Conservation (phyloP, 2,888 invertebrate species). For the Antitype chi region DNA sequence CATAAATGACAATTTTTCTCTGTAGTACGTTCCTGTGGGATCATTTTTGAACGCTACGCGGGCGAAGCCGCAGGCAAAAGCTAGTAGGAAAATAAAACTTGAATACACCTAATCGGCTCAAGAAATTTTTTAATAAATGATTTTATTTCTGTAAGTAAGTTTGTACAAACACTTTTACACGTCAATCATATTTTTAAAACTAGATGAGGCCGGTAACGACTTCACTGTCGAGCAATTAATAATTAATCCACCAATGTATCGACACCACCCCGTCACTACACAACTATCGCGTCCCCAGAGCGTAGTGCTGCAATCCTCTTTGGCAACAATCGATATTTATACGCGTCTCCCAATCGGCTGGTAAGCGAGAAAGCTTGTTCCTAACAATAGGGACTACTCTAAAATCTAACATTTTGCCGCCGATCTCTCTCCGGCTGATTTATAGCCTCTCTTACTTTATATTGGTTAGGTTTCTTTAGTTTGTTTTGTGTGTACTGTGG, state of each 20-base stretch:
- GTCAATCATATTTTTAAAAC: too few species aligned
- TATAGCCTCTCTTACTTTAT: constrained; percentile 65
- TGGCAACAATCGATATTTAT: constrained; percentile 83
- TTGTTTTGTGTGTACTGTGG: constrained; percentile 42
- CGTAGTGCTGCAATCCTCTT: constrained; percentile 82
- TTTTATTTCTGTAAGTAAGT: too few species aligned
- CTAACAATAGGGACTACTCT: constrained; percentile 66
- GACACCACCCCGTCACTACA: constrained; percentile 56
- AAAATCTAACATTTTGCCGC: constrained; percentile 64
- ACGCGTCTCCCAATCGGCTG: constrained; percentile 75
- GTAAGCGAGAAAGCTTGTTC: constrained; percentile 87
- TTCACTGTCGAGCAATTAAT: not conserved
- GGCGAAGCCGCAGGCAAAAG: too few species aligned
- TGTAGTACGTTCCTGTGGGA: too few species aligned
- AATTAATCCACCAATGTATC: constrained; percentile 30
- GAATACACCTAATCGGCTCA: too few species aligned
- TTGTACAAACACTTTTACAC: too few species aligned
- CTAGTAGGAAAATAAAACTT: too few species aligned
- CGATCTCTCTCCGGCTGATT: constrained; percentile 66
- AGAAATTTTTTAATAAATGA: too few species aligned
- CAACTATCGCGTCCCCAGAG: constrained; percentile 78
- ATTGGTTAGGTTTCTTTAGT: constrained; percentile 57
- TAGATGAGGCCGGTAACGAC: too few species aligned
- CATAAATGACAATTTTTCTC: too few species aligned
- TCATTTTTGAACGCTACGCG: too few species aligned